Evolutionary conservation across 2,797 vertebrate genomes (phyloP).

Genomic region (Buphagus erythrorhynchus): DNA sequence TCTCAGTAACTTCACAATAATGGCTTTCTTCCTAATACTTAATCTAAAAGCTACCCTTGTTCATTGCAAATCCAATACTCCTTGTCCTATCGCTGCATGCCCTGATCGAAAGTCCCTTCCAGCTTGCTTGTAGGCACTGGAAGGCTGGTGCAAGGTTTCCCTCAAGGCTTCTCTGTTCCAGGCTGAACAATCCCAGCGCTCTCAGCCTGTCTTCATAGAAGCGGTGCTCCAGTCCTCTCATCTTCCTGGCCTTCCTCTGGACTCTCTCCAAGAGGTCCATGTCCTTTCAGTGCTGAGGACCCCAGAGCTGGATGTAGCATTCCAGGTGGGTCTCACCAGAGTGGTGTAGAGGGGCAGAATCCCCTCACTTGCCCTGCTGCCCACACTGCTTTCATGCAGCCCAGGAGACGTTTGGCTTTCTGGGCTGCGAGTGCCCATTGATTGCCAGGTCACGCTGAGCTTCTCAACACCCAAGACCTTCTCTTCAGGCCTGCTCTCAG

Average conservation of each 20-base stretch:
- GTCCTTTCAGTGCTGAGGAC: not conserved
- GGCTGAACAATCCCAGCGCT: not conserved
- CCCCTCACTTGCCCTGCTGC: accelerated
- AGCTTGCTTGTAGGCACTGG: not conserved
- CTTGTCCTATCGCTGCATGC: not conserved
- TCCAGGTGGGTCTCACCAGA: not conserved
- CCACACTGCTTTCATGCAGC: accelerated
- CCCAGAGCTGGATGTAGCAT: not conserved
- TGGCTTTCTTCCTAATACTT: not conserved
- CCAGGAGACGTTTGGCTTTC: accelerated
- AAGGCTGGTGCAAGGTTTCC: not conserved
- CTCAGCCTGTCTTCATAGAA: not conserved
- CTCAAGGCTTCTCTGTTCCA: not conserved
- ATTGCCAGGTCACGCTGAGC: not conserved
- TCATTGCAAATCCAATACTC: not conserved
- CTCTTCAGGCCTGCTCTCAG: not conserved
- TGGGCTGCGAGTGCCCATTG: not conserved
- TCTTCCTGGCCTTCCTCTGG: not conserved
- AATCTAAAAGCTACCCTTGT: not conserved
- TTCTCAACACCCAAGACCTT: not conserved
- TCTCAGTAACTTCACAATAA: not conserved
- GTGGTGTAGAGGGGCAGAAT: not conserved
- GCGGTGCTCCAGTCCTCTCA: not conserved
- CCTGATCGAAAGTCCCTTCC: not conserved
- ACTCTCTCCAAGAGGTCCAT: not conserved